Percentiles rank a stretch among this genome's conserved stretches.
phyloP scores from a whole-genome alignment of 2,113 vertebrate genomes.

The Rissa tridactyla region DNA sequence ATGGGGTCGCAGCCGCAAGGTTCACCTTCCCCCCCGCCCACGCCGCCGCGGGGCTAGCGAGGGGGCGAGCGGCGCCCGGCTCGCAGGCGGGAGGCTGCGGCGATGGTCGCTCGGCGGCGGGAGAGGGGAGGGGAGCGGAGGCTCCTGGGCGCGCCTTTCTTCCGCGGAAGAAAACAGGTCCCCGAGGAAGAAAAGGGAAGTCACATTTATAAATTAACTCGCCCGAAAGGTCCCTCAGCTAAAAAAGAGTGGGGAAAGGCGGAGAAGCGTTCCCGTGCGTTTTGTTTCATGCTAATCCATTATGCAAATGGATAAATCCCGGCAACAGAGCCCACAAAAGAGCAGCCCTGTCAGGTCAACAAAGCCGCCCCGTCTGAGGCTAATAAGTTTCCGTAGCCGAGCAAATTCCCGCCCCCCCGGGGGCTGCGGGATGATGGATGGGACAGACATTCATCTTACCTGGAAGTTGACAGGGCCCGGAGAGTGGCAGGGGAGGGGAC shows the following conservation, averaged over 20 bases:
- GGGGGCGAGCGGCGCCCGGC: neutral
- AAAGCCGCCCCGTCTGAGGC: slow-evolving; percentile 47
- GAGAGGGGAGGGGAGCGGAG: too few relatives aligned
- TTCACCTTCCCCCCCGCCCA: neutral
- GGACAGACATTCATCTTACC: slow-evolving; percentile 41
- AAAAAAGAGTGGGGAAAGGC: neutral
- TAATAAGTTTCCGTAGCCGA: slow-evolving; percentile 20
- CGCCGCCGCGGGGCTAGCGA: neutral
- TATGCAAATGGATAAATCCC: slow-evolving; percentile 4
- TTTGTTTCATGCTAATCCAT: neutral
- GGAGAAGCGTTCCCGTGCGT: neutral
- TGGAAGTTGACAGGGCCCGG: slow-evolving; percentile 8
- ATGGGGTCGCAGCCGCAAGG: neutral
- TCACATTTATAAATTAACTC: neutral
- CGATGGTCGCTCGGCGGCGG: neutral
- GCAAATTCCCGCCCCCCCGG: neutral
- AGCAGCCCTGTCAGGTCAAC: slow-evolving; percentile 17
- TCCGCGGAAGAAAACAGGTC: neutral
- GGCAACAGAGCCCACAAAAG: slow-evolving; percentile 50
- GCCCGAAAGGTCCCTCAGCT: neutral
- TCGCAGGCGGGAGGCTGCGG: neutral
- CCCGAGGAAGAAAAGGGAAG: neutral
- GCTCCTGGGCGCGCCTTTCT: neutral
- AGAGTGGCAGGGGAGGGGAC: neutral
- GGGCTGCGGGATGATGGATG: slow-evolving; percentile 48